Conservation (phyloP, 2,888 invertebrate species). For the Acheta domesticus region DNA sequence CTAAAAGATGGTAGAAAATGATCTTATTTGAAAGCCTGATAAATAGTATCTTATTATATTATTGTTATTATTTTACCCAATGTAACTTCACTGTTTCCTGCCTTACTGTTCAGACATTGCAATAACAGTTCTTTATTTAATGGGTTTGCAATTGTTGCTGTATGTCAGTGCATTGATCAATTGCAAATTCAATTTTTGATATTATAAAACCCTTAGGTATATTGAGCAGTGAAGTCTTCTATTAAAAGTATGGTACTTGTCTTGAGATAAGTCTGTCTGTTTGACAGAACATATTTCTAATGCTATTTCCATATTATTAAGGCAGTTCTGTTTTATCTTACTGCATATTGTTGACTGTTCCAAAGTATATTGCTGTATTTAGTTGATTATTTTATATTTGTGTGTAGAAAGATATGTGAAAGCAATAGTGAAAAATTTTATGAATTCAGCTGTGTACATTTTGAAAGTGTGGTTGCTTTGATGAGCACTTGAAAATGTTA, state of each 20-base stretch:
- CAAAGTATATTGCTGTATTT: conserved; percentile 1
- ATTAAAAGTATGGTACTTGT: background rate
- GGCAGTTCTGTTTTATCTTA: background rate
- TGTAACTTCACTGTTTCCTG: too few species aligned
- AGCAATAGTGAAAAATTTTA: background rate
- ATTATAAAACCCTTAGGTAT: too few species aligned
- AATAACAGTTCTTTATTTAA: too few species aligned
- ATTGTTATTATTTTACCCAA: too few species aligned
- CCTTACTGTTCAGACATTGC: too few species aligned
- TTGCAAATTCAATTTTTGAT: too few species aligned
- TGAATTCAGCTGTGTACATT: background rate
- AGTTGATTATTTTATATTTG: background rate
- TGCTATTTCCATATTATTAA: background rate
- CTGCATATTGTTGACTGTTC: background rate
- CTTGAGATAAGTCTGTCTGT: background rate
- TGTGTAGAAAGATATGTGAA: background rate
- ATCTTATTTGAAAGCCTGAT: too few species aligned
- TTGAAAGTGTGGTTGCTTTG: background rate
- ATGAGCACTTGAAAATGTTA: background rate
- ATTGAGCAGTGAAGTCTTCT: background rate
- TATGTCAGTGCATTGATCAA: too few species aligned
- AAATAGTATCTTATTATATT: too few species aligned
- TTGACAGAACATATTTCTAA: background rate
- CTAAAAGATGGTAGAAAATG: too few species aligned
- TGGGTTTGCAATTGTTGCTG: too few species aligned